A percentile compares a stretch with the other conserved stretches of the same genome.
Evolutionary conservation across 2,113 vertebrate species (phyloP).

Genomic region (Phalacrocorax aristotelis): DNA sequence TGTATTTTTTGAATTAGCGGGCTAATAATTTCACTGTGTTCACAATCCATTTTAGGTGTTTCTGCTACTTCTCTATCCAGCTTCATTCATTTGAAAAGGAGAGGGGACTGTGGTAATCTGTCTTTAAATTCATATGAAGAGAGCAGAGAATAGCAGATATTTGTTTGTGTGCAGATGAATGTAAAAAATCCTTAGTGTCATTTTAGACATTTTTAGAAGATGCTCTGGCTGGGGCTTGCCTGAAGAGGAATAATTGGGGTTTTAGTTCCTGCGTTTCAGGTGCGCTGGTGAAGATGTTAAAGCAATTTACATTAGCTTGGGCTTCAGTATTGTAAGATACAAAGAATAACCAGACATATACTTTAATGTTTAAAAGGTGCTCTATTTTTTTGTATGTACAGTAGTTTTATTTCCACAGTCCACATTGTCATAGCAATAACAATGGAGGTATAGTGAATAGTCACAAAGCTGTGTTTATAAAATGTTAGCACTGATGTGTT

Average conservation of each 20-base stretch:
- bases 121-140: constrained; percentile 33
- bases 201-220: constrained; percentile 71
- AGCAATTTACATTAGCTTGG: constrained; percentile 65
- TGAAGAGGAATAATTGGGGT: constrained; percentile 37
- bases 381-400: constrained; percentile 87
- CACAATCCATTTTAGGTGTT: constrained; percentile 62
- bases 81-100: constrained; percentile 42
- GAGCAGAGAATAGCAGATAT: constrained; percentile 33
- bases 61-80: constrained; percentile 46
- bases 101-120: not conserved
- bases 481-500: constrained; percentile 81
- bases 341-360: constrained; percentile 78
- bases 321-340: constrained; percentile 79
- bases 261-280: constrained; percentile 58
- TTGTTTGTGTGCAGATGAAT: constrained; percentile 81
- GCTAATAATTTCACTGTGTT: constrained; percentile 60
- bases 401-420: constrained; percentile 87
- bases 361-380: constrained; percentile 88
- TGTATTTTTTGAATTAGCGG: constrained; percentile 31
- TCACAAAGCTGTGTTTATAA: constrained; percentile 76
- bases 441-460: constrained; percentile 77
- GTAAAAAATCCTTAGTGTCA: constrained; percentile 73
- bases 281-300: constrained; percentile 57
- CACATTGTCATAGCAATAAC: constrained; percentile 95
- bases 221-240: constrained; percentile 52